A percentile compares a stretch with the other conserved stretches of the same genome.
These are phyloP conservation scores for Aegypius monachus DNA, from an alignment of 2,113 vertebrate species.

Conservation along the genomic window DNA sequence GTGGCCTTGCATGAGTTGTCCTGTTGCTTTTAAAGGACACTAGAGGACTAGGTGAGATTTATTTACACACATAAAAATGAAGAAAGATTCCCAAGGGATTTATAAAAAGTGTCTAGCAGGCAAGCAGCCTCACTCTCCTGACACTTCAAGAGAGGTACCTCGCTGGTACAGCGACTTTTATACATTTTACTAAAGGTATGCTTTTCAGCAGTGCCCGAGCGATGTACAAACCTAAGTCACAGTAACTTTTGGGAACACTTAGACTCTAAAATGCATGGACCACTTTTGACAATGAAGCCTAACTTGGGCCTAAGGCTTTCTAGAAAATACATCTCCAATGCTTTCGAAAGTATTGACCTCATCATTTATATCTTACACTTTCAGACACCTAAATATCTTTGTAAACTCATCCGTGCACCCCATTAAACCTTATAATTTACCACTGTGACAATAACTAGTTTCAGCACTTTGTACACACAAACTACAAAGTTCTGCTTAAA, in stretches of 20 bases:
- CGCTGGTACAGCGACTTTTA: not conserved
- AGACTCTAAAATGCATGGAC: not conserved
- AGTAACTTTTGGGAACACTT: conserved; percentile 10
- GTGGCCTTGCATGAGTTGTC: not conserved
- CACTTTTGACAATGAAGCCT: conserved; percentile 8
- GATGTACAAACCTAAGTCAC: not conserved
- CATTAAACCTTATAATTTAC: not conserved
- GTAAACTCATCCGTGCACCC: not conserved
- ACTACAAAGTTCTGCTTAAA: not conserved
- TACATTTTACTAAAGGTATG: not conserved
- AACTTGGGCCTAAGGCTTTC: not conserved
- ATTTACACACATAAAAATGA: conserved; percentile 16
- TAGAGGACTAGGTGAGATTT: not conserved
- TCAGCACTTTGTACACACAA: not conserved
- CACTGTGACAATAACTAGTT: not conserved
- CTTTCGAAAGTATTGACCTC: not conserved
- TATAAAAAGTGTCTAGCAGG: not conserved
- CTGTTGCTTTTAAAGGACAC: conserved; percentile 7
- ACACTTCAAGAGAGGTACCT: not conserved
- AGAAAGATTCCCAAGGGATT: not conserved
- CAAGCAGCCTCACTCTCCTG: not conserved
- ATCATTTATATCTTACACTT: not conserved
- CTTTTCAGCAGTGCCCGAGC: not conserved
- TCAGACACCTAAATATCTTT: not conserved
- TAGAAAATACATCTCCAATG: not conserved